phyloP scores from a whole-genome alignment of 2,888 invertebrate genomes.

The Sphecodes monilicornis region DNA sequence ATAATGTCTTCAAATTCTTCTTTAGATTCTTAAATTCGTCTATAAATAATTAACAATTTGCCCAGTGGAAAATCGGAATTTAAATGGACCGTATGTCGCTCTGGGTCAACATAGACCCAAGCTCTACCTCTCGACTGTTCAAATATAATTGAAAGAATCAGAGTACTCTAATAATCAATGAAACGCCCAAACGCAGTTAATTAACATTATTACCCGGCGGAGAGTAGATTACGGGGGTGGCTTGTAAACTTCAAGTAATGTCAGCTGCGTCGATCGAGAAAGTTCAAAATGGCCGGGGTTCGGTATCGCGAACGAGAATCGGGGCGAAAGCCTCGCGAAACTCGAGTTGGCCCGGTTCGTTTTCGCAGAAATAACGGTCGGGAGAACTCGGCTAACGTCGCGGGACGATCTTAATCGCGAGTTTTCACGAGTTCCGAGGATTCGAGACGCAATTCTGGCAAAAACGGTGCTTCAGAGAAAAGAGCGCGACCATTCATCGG shows the following conservation, averaged over 20 bases:
- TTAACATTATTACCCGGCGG: background rate
- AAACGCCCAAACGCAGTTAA: background rate
- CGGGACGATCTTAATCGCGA: slow-evolving; percentile 8
- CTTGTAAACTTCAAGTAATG: background rate
- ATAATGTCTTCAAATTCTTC: no score
- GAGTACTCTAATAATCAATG: background rate
- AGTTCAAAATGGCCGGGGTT: background rate
- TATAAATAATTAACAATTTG: no score
- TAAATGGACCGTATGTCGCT: no score
- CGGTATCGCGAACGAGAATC: background rate
- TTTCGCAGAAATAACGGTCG: background rate
- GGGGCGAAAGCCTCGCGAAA: background rate
- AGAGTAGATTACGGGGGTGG: background rate
- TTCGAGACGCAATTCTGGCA: slow-evolving; percentile 16
- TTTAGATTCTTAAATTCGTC: no score
- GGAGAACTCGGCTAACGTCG: slow-evolving; percentile 6
- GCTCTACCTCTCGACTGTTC: background rate
- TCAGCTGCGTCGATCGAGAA: background rate
- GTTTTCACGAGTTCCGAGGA: slow-evolving; percentile 38
- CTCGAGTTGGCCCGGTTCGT: background rate
- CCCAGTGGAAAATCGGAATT: no score
- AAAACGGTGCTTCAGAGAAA: slow-evolving; percentile 20
- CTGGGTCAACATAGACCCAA: no score
- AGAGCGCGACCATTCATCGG: slow-evolving; percentile 35
- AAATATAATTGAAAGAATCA: background rate